Conservation (phyloP, 1,140 invertebrate genomes). For the Pteromalus puparum region DNA sequence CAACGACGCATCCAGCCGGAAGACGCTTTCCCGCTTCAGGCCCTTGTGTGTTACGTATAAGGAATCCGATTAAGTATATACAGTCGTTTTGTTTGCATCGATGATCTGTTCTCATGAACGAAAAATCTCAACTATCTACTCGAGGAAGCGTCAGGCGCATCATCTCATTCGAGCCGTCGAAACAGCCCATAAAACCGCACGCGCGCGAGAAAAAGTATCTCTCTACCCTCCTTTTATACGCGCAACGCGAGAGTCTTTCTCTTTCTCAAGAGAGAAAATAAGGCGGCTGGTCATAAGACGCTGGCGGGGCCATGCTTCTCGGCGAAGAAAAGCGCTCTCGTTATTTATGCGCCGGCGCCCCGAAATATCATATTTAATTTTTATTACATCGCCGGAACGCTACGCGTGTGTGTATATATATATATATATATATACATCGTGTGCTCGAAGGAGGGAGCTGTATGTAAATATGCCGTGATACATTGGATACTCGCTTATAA, state of each 20-base stretch:
- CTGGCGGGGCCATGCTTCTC: conserved; percentile 28
- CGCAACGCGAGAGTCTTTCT: neutral
- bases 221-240: neutral
- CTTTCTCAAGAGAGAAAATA: conserved; percentile 27
- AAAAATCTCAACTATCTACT: neutral
- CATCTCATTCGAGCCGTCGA: neutral
- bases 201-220: neutral
- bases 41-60: neutral
- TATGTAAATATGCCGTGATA: conserved; percentile 76
- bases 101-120: neutral
- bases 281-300: conserved; percentile 36
- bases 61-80: neutral
- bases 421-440: conserved; percentile 24
- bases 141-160: neutral
- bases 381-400: conserved; percentile 68
- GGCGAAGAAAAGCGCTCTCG: conserved; percentile 59
- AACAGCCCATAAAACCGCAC: neutral
- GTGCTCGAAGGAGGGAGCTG: conserved; percentile 60
- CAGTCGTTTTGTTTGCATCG: conserved; percentile 36
- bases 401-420: conserved; percentile 58
- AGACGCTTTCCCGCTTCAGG: neutral
- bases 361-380: conserved; percentile 74
- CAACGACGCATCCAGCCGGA: conserved; percentile 48
- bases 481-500: conserved; percentile 76
- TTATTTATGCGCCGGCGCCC: conserved; percentile 64